Conservation (phyloP, 1,140 invertebrate species). For the Centruroides vittatus region DNA sequence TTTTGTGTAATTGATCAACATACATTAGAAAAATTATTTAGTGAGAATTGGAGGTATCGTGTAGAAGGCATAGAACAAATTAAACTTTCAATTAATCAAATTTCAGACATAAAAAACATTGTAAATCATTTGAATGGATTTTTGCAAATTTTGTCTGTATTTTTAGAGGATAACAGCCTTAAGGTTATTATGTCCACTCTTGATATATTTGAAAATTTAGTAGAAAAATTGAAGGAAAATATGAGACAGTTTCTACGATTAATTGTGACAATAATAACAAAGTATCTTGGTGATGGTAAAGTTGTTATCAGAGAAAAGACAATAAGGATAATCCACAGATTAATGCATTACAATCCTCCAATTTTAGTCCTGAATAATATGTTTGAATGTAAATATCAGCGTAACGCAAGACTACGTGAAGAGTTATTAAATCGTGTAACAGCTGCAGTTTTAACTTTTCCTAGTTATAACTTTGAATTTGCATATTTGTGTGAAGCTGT, state of each 20-base stretch:
- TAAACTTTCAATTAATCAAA: constrained; percentile 18
- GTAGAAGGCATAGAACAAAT: constrained; percentile 40
- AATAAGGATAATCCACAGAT: constrained; percentile 40
- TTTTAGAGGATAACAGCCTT: constrained; percentile 12
- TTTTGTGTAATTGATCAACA: constrained; percentile 13
- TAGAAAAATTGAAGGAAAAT: constrained; percentile 13
- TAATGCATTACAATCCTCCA: constrained; percentile 49
- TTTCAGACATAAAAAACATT: neutral
- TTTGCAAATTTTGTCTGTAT: constrained; percentile 3
- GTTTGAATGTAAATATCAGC: constrained; percentile 44
- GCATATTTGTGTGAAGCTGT: constrained; percentile 39
- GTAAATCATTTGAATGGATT: neutral
- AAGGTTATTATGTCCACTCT: constrained; percentile 3
- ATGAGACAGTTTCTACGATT: constrained; percentile 9
- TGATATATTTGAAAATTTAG: constrained; percentile 12
- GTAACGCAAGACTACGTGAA: constrained; percentile 54
- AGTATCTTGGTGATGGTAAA: constrained; percentile 34
- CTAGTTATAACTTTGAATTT: constrained; percentile 62
- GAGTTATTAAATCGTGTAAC: constrained; percentile 61
- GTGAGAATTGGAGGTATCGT: constrained; percentile 40
- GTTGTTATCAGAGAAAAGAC: constrained; percentile 31
- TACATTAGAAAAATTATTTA: constrained; percentile 12
- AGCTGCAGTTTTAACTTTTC: constrained; percentile 58
- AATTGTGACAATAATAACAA: constrained; percentile 7
- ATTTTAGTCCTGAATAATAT: constrained; percentile 44